Evolutionary conservation across 2,888 invertebrate species (phyloP).

Genomic region (Ephialtes manifestator): DNA sequence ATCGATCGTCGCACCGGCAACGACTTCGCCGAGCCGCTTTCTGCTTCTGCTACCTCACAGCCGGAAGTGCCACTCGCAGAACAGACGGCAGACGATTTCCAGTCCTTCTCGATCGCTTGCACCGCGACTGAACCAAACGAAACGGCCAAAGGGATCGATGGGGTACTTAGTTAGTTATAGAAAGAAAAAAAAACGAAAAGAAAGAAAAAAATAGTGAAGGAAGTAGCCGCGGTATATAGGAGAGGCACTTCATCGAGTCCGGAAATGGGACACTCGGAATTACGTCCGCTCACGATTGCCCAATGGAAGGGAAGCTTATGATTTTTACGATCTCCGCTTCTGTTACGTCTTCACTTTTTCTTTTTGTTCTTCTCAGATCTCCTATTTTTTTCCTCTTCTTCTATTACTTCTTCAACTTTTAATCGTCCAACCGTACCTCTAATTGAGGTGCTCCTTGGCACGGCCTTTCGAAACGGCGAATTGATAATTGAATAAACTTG

Average conservation of each 20-base stretch:
- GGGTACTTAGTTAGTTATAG: slow-evolving; percentile 45
- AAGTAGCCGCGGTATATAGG: background rate
- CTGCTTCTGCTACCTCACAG: slow-evolving; percentile 15
- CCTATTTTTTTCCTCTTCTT: background rate
- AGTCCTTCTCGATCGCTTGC: slow-evolving; percentile 59
- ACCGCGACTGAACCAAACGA: slow-evolving; percentile 50
- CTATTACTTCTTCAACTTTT: slow-evolving; percentile 41
- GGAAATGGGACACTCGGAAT: slow-evolving; percentile 65
- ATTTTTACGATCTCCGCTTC: slow-evolving; percentile 45
- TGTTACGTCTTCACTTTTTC: background rate
- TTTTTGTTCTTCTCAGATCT: background rate
- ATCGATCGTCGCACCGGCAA: slow-evolving; percentile 64
- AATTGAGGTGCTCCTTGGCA: slow-evolving; percentile 15
- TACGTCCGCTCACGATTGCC: slow-evolving; percentile 51
- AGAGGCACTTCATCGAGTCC: slow-evolving; percentile 45
- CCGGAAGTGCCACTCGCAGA: slow-evolving; percentile 32
- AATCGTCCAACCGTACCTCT: slow-evolving; percentile 5
- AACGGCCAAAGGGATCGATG: slow-evolving; percentile 47
- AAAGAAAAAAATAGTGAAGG: slow-evolving; percentile 20
- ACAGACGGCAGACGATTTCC: slow-evolving; percentile 40
- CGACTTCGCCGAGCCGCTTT: background rate
- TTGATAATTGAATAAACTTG: slow-evolving; percentile 1
- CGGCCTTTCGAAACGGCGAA: background rate
- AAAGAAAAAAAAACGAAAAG: slow-evolving; percentile 27
- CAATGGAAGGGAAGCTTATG: slow-evolving; percentile 34